A percentile compares a stretch with the other conserved stretches of the same genome.
Conservation (phyloP, 1,140 invertebrate species). For the Drosophila simulans region DNA sequence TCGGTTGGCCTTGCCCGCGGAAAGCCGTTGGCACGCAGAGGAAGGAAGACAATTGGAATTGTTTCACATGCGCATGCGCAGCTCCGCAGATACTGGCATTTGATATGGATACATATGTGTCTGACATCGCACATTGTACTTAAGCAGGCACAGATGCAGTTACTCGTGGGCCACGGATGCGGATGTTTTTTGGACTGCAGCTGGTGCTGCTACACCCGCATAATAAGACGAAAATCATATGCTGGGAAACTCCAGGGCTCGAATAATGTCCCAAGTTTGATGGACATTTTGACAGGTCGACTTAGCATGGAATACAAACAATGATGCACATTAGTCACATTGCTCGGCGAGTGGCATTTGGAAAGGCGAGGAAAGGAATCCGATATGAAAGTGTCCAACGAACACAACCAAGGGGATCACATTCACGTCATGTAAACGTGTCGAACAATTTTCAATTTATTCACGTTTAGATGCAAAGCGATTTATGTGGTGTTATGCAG, state of each 20-base stretch:
- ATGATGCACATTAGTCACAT: constrained; percentile 47
- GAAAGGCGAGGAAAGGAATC: constrained; percentile 28
- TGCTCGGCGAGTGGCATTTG: constrained; percentile 36
- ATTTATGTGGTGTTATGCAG: background rate
- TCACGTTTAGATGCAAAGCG: background rate
- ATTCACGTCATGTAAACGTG: constrained; percentile 16
- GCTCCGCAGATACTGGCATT: constrained; percentile 31
- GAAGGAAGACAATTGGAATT: constrained; percentile 55
- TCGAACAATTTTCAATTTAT: constrained; percentile 28
- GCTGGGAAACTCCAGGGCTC: constrained; percentile 21
- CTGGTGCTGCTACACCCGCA: constrained; percentile 44
- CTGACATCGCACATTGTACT: constrained; percentile 6
- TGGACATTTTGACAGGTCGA: constrained; percentile 57
- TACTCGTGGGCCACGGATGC: constrained; percentile 25
- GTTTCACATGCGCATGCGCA: constrained; percentile 55
- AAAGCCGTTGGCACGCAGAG: constrained; percentile 44
- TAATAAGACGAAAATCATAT: constrained; percentile 31
- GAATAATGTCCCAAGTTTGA: constrained; percentile 29
- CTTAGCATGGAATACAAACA: constrained; percentile 38
- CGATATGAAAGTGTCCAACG: constrained; percentile 27
- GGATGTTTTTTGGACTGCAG: constrained; percentile 41
- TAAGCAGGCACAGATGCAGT: background rate
- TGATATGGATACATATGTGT: constrained; percentile 46
- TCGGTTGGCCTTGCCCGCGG: constrained; percentile 63
- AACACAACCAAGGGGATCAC: constrained; percentile 6